Base-by-base conservation (phyloP, 2,888 invertebrate genomes). In the Noctua fimbriata region DNA sequence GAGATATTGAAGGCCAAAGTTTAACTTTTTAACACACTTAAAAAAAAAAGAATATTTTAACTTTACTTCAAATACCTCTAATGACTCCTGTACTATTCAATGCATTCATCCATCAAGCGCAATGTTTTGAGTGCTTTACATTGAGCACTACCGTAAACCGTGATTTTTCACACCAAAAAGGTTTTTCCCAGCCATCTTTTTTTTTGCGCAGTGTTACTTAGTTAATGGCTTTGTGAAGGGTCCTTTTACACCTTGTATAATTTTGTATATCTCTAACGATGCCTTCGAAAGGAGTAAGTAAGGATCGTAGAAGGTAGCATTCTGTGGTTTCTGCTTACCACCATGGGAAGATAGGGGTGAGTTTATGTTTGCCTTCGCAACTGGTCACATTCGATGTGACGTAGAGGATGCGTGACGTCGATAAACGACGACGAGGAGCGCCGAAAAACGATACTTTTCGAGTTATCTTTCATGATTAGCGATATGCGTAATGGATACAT, bases 401-500 rank as follows among this genome's bases (percentile, higher is more conserved):
- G 60, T 63, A 63, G 60, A 63, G 63, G 1, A 32, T 18, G 28
- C 18, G 28, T 63, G 0, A 63, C 18, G 63, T 18, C 63, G 18
- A 32, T 63, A 18, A 63, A 32, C 32, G 18, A 18, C 32, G 9
- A 63, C 21, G 9, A 32, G 18, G 32, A 3, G 18, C 32, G 0
- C 21, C 63, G 32, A 32, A 32, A 32, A 32, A 9, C 21, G 21
- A 32, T 63, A 21, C 4, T 21, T 32, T 18, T 6, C 10, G 10
- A 10, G 9, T 67, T 67, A 67, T 67, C 67, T 16, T 44, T 67
- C 44, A 44, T 67, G 41, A 67, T 44, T 44, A 67, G 67, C 41
- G 67, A 67, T 67, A 67, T 4, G 16, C n/a, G n/a, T 16, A n/a
- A 41, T 44, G 44, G 66, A n/a, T 41, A 67, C 0, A 16, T 9